Percentiles rank a stretch among this genome's conserved stretches.
Conservation (phyloP, 2,888 invertebrate species). For the Panopea generosa region DNA sequence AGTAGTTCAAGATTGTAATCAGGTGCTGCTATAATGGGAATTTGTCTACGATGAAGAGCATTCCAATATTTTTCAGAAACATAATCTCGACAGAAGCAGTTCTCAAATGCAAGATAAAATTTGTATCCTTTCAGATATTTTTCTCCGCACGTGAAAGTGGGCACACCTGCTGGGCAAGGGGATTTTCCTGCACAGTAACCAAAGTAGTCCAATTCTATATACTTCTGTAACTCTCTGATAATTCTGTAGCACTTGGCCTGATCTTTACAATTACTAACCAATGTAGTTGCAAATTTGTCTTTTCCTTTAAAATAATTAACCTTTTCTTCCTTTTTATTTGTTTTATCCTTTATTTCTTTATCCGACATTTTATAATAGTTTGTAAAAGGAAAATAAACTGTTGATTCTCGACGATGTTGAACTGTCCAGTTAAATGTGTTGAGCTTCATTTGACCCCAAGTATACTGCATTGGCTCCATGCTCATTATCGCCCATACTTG, state of each 20-base stretch:
- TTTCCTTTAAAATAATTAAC: slow-evolving; percentile 32
- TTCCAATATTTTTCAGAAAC: slow-evolving; percentile 75
- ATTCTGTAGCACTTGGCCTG: slow-evolving; percentile 54
- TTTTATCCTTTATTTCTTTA: slow-evolving; percentile 20
- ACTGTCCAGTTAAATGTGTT: slow-evolving; percentile 76
- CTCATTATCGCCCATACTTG: slow-evolving; percentile 73
- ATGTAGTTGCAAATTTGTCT: slow-evolving; percentile 48
- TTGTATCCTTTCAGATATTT: slow-evolving; percentile 63
- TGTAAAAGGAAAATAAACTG: slow-evolving; percentile 69
- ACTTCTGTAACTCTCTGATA: slow-evolving; percentile 51
- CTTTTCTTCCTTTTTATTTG: slow-evolving; percentile 22
- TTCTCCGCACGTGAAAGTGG: slow-evolving; percentile 51
- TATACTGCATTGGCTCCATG: slow-evolving; percentile 69
- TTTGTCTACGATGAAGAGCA: slow-evolving; percentile 60
- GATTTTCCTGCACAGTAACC: slow-evolving; percentile 44
- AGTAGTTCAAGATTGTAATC: slow-evolving; percentile 49
- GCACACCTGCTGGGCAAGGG: slow-evolving; percentile 42
- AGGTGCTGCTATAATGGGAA: slow-evolving; percentile 73
- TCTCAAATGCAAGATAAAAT: slow-evolving; percentile 74
- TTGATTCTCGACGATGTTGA: slow-evolving; percentile 70
- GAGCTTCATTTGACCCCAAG: slow-evolving; percentile 62
- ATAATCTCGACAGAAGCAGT: slow-evolving; percentile 73
- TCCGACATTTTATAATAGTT: slow-evolving; percentile 42
- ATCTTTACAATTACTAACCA: slow-evolving; percentile 61
- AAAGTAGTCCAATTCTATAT: slow-evolving; percentile 49